Evolutionary conservation across 1,140 invertebrate species (phyloP).

Genomic region (Babylonia areolata): DNA sequence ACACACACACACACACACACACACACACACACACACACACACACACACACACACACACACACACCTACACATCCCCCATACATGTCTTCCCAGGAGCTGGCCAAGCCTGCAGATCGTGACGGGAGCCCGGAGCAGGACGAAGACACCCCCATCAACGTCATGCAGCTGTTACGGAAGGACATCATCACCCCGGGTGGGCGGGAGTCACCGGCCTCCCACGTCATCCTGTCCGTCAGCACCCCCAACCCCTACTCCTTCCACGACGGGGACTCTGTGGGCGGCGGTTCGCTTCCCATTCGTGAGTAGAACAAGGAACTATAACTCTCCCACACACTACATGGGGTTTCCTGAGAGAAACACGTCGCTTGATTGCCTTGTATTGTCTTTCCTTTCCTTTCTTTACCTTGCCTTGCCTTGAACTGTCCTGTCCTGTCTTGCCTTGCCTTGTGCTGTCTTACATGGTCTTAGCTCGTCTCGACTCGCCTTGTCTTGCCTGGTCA

Average conservation of each 20-base stretch:
- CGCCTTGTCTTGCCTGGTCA: no score
- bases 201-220: not conserved
- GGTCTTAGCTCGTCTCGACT: no score
- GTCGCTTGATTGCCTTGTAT: no score
- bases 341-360: no score
- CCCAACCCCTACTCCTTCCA: slow-evolving; percentile 27
- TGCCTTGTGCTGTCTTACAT: no score
- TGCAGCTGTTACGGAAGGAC: slow-evolving; percentile 25
- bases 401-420: no score
- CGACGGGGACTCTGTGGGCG: slow-evolving; percentile 7
- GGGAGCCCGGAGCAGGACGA: not conserved
- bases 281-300: not conserved
- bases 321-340: no score
- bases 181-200: slow-evolving; percentile 14
- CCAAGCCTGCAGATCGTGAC: not conserved
- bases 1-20: no score
- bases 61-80: not conserved
- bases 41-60: not conserved
- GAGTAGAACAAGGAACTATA: no score
- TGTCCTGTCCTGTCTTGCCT: no score
- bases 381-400: no score
- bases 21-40: not conserved
- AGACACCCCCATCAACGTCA: slow-evolving; percentile 21
- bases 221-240: slow-evolving; percentile 16
- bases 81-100: not conserved